These are phyloP conservation scores for Cepaea nemoralis DNA, from an alignment of 1,140 invertebrate species.

Conservation along the genomic window DNA sequence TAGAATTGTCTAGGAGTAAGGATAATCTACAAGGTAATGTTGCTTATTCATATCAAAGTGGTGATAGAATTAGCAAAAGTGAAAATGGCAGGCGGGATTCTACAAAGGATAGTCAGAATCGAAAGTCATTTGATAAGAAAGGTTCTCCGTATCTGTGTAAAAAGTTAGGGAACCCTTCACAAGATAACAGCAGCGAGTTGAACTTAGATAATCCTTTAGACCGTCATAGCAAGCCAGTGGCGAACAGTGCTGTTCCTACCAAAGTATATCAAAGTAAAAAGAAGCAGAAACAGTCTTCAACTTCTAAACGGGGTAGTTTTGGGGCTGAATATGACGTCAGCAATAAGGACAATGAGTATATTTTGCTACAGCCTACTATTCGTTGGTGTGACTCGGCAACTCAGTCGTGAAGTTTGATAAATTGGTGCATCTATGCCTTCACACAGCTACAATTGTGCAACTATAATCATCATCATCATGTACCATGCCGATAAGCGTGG, in stretches of 20 bases:
- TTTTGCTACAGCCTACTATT: slow-evolving; percentile 23
- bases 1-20: too few relatives aligned
- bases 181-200: neutral
- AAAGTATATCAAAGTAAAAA: neutral
- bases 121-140: too few relatives aligned
- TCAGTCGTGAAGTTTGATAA: neutral
- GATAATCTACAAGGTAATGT: too few relatives aligned
- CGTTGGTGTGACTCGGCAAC: neutral
- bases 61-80: too few relatives aligned
- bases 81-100: too few relatives aligned
- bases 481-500: too few relatives aligned
- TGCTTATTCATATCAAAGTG: too few relatives aligned
- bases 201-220: neutral
- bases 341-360: slow-evolving; percentile 18
- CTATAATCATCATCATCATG: too few relatives aligned
- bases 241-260: neutral
- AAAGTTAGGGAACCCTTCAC: too few relatives aligned
- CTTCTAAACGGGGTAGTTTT: neutral
- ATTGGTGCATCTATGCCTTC: too few relatives aligned
- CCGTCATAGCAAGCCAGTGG: neutral
- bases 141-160: neutral
- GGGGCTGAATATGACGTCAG: neutral
- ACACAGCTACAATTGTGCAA: too few relatives aligned
- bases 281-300: neutral
- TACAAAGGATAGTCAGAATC: too few relatives aligned